These are phyloP conservation scores for Musca vetustissima DNA, from an alignment of 1,140 invertebrate genomes.

Conservation along the genomic window DNA sequence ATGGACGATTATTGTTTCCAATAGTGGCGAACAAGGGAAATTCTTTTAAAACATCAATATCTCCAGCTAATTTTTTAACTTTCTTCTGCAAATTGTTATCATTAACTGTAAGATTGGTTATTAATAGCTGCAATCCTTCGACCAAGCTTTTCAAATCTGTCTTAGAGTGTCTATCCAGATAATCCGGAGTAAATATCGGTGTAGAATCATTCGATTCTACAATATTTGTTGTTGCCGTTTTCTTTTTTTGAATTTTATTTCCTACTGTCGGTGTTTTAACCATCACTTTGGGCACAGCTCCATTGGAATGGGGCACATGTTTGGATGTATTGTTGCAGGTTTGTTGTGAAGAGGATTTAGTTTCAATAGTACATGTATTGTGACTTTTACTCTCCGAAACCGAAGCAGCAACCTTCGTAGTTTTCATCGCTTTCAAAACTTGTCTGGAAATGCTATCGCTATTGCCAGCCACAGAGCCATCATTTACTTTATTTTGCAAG, in stretches of 20 bases:
- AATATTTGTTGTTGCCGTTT: no score
- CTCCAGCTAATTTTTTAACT: conserved; percentile 32
- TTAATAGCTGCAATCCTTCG: conserved; percentile 36
- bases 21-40: neutral
- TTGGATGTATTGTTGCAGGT: no score
- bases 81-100: conserved; percentile 34
- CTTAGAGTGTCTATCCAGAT: conserved; percentile 25
- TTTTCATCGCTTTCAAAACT: neutral
- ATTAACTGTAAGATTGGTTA: conserved; percentile 30
- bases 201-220: no score
- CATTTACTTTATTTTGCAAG: neutral
- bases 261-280: no score
- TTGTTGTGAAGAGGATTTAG: neutral
- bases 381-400: no score
- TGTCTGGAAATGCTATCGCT: neutral
- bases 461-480: neutral
- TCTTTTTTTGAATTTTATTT: no score
- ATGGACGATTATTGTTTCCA: no score
- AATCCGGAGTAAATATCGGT: no score
- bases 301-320: neutral
- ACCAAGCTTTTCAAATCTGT: conserved; percentile 32
- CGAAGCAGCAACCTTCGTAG: no score
- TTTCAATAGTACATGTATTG: no score
- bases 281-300: no score
- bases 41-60: conserved; percentile 13